These are phyloP conservation scores for Malurus alboscapulatus DNA, from an alignment of 2,113 vertebrate species.

Conservation along the genomic window DNA sequence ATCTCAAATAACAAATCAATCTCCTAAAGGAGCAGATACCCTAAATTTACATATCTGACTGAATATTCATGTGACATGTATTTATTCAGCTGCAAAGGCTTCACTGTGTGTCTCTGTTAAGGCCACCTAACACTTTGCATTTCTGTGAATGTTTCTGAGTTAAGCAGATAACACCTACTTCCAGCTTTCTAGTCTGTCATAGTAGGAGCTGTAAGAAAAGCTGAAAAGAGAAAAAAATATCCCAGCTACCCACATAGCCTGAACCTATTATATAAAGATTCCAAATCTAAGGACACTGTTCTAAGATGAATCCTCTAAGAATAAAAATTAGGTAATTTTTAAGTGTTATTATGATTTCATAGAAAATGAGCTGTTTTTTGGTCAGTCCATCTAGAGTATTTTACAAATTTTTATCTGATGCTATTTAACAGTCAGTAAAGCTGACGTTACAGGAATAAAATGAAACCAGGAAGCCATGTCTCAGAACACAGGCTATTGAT, in stretches of 20 bases:
- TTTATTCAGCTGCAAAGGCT: background rate
- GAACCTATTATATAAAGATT: background rate
- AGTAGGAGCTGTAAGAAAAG: background rate
- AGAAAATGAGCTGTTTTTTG: background rate
- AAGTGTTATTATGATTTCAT: background rate
- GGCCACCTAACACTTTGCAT: background rate
- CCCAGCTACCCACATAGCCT: background rate
- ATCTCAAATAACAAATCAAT: constrained; percentile 47
- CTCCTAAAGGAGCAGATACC: background rate
- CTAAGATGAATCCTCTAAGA: background rate
- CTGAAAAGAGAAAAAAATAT: background rate
- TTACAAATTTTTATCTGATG: background rate
- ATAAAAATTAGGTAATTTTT: background rate
- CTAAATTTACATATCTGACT: constrained; percentile 45
- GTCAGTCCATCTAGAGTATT: background rate
- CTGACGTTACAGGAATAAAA: background rate
- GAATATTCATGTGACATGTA: constrained; percentile 29
- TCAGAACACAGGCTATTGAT: background rate
- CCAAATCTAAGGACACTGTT: background rate
- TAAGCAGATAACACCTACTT: constrained; percentile 7
- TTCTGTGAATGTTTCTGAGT: constrained; percentile 12
- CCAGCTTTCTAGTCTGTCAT: background rate
- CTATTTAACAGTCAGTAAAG: background rate
- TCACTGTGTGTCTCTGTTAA: background rate
- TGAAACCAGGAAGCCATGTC: background rate